These are phyloP conservation scores for Mythimna loreyi DNA, from an alignment of 2,888 invertebrate genomes.

Conservation along the genomic window DNA sequence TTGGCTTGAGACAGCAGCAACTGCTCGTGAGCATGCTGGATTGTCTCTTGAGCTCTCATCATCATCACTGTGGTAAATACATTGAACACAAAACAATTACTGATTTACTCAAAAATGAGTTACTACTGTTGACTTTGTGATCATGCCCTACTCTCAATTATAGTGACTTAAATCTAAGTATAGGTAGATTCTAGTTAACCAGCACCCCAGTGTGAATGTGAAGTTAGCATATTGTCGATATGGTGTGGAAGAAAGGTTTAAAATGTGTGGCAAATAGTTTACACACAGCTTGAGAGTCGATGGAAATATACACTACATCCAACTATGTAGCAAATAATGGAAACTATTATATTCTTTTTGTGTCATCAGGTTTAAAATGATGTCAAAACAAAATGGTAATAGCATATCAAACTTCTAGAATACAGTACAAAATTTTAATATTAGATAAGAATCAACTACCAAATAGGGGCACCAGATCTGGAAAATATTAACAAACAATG, in stretches of 20 bases:
- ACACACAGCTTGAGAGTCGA: not conserved
- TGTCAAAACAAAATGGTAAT: not conserved
- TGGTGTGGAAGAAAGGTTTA: not conserved
- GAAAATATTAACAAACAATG: not conserved
- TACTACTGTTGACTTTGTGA: too few species aligned
- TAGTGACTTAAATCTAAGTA: too few species aligned
- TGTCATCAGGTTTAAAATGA: slow-evolving; percentile 1
- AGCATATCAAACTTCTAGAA: not conserved
- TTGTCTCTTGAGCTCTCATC: too few species aligned
- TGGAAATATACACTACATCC: too few species aligned
- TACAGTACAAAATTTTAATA: not conserved
- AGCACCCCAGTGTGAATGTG: too few species aligned
- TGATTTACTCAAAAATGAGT: too few species aligned
- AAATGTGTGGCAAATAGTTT: not conserved
- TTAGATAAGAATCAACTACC: not conserved
- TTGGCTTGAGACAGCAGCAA: not conserved
- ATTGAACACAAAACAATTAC: too few species aligned
- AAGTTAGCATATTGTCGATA: not conserved
- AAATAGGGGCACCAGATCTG: not conserved
- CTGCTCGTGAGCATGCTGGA: not conserved
- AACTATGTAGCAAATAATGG: not conserved
- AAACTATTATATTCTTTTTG: not conserved
- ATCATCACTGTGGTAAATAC: too few species aligned
- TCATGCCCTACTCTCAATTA: too few species aligned
- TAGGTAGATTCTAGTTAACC: not conserved